Evolutionary conservation across 2,888 invertebrate genomes (phyloP).

Genomic region (Aplocera efformata): DNA sequence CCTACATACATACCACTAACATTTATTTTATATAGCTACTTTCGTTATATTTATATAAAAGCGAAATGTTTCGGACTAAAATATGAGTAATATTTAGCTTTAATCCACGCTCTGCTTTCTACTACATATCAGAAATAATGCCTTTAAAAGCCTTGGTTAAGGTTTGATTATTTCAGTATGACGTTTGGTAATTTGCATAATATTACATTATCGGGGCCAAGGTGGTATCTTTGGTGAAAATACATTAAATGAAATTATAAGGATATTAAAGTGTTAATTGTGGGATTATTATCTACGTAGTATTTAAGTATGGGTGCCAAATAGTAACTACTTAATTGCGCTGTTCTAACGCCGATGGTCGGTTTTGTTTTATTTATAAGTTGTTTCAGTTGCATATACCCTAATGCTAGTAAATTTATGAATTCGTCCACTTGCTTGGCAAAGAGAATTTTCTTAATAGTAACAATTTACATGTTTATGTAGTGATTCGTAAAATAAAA

Average conservation of each 20-base stretch:
- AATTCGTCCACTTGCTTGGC: slow-evolving; percentile 8
- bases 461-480: slow-evolving; percentile 22
- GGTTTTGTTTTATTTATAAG: slow-evolving; percentile 1
- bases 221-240: background rate
- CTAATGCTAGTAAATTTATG: slow-evolving; percentile 8
- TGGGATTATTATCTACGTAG: no score
- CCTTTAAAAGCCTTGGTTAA: no score
- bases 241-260: no score
- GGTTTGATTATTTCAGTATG: no score
- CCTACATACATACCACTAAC: no score
- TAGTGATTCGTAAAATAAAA: slow-evolving; percentile 19
- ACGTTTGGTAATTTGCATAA: background rate
- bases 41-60: no score
- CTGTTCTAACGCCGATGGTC: slow-evolving; percentile 9
- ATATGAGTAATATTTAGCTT: no score
- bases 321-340: slow-evolving; percentile 15
- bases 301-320: slow-evolving; percentile 18
- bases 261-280: no score
- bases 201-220: slow-evolving; percentile 5
- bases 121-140: no score
- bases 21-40: no score
- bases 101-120: no score
- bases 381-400: slow-evolving; percentile 7
- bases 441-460: slow-evolving; percentile 7
- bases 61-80: no score